Base-by-base conservation (phyloP, 2,888 invertebrate species). In the Belgica antarctica region DNA sequence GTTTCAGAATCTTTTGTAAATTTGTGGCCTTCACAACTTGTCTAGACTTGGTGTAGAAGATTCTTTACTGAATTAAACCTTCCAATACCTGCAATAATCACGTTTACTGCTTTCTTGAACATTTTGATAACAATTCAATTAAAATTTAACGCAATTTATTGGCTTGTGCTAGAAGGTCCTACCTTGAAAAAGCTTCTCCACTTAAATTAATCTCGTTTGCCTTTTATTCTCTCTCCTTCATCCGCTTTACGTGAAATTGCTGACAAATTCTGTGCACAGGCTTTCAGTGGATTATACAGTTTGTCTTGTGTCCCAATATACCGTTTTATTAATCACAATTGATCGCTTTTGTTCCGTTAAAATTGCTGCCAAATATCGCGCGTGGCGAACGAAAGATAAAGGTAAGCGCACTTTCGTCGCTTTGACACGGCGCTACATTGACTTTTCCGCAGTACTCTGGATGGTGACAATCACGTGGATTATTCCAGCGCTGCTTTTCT, bases 341-440 rank as follows among this genome's bases (percentile, higher is more conserved):
- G 99, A 99, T 81, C 86, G 99, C 74, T 99, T 95, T 81, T 98
- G 98, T 81, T 97, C 97, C 28, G 98, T 99, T 4, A 97, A 96
- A 83, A 96, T 97, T 74, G 97, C 99, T 2, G 96, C 99, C 12
- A 90, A 91, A 75, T 99, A 99, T 78, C 85, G 98, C 73, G 90
- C 93, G 75, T 99, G 99, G 99, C 84, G 97, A 22, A 96, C 97
- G 2, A 94, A 96, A 77, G 89, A 89, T 72, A 87, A 92, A 74
- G 96, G 85, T 96, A 97, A 94, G 94, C 97, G 1, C 90, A 92
- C 2, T 89, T 95, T 57, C 96, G 96, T 0, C n/a, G n/a, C n/a
- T n/a, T n/a, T n/a, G n/a, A n/a, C n/a, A 74, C 99, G n/a, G n/a
- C n/a, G n/a, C n/a, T n/a, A n/a, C n/a, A n/a, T n/a, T n/a, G n/a